These are phyloP conservation scores for Melanotaenia trifasciata DNA, from an alignment of 2,797 vertebrate genomes.

Conservation along the genomic window DNA sequence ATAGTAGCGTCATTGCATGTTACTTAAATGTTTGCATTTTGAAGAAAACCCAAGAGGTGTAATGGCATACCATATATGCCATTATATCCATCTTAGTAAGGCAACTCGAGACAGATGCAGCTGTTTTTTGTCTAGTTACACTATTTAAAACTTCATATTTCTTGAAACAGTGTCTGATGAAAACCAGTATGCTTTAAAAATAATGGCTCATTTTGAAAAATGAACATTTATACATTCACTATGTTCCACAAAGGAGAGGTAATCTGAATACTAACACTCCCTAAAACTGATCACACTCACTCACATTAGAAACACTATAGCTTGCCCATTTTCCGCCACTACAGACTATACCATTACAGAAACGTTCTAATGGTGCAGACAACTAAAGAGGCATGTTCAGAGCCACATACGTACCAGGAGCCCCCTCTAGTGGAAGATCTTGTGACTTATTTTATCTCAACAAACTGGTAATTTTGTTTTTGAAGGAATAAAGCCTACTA, in stretches of 20 bases:
- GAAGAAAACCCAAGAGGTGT: not conserved
- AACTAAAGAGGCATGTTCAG: not conserved
- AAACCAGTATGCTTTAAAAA: not conserved
- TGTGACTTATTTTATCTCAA: not conserved
- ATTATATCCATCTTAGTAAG: not conserved
- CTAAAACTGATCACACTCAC: not conserved
- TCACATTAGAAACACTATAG: not conserved
- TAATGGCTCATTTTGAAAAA: not conserved
- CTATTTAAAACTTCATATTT: not conserved
- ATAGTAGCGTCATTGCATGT: not conserved
- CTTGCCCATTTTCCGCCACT: not conserved
- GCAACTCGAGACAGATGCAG: not conserved
- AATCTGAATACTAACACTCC: not conserved
- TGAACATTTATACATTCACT: not conserved
- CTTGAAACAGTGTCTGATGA: not conserved
- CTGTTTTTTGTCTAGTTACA: not conserved
- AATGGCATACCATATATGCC: not conserved
- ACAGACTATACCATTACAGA: not conserved
- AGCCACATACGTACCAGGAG: slow-evolving; percentile 30
- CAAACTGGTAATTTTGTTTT: not conserved
- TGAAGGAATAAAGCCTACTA: not conserved
- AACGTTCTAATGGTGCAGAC: not conserved
- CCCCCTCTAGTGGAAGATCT: slow-evolving; percentile 60
- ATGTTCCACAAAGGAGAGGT: not conserved
- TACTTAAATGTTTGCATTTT: slow-evolving; percentile 8